These are phyloP conservation scores for Ophioninae sp. DNA, from an alignment of 2,888 invertebrate genomes.

Conservation along the genomic window DNA sequence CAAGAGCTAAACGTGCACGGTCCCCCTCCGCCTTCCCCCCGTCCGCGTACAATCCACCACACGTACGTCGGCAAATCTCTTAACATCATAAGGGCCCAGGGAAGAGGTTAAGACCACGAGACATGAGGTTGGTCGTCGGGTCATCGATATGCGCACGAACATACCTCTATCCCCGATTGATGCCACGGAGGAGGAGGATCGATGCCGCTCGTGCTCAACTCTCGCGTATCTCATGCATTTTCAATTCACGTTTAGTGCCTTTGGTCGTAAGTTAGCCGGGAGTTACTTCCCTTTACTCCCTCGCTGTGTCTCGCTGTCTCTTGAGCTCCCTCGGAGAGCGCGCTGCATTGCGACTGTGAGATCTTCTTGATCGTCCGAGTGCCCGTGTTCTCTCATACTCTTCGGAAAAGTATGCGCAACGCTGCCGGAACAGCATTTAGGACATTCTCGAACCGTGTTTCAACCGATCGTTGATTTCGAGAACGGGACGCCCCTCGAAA, in stretches of 20 bases:
- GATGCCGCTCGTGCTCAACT: conserved; percentile 57
- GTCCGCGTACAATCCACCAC: background rate
- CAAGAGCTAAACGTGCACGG: conserved; percentile 35
- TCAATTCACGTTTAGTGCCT: conserved; percentile 65
- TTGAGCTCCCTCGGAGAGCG: conserved; percentile 38
- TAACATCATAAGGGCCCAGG: conserved; percentile 3
- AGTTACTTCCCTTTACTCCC: conserved; percentile 41
- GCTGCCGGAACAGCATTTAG: background rate
- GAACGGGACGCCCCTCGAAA: background rate
- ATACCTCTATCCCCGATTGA: conserved; percentile 25
- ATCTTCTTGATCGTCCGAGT: conserved; percentile 43
- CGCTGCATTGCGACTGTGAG: conserved; percentile 65
- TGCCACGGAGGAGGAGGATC: conserved; percentile 49
- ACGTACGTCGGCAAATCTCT: conserved; percentile 20
- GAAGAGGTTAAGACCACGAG: background rate
- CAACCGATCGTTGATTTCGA: background rate
- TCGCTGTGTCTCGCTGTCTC: conserved; percentile 3
- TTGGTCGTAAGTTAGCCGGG: conserved; percentile 62
- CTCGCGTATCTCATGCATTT: conserved; percentile 67
- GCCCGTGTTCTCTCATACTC: conserved; percentile 8
- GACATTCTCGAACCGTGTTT: background rate
- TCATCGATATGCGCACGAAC: conserved; percentile 20
- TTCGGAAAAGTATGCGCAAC: background rate
- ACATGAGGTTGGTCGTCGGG: background rate
- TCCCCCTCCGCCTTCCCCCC: background rate